Percentiles rank a stretch among this genome's conserved stretches.
phyloP scores from a whole-genome alignment of 2,888 invertebrate species.

The Noctuana brunneofusca region DNA sequence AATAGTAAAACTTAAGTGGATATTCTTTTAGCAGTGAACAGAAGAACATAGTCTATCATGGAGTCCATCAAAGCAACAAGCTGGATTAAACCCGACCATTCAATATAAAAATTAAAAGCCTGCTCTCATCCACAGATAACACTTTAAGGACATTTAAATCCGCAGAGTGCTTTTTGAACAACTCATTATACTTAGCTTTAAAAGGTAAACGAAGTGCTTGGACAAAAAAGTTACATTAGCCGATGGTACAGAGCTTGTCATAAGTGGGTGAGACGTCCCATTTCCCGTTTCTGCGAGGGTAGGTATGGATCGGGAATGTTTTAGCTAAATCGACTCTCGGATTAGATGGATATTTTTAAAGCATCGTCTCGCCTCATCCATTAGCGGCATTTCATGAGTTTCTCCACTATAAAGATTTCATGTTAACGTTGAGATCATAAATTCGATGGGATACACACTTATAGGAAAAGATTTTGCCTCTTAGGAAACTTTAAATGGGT shows the following conservation, averaged over 20 bases:
- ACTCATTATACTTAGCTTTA: background rate
- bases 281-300: slow-evolving; percentile 60
- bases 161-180: slow-evolving; percentile 3
- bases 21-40: too few species aligned
- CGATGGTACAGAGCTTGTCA: slow-evolving; percentile 47
- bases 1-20: too few species aligned
- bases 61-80: background rate
- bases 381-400: slow-evolving; percentile 70
- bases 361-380: slow-evolving; percentile 70
- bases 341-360: slow-evolving; percentile 75
- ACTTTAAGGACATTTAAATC: slow-evolving; percentile 7
- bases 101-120: background rate
- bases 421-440: slow-evolving; percentile 57
- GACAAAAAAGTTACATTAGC: slow-evolving; percentile 13
- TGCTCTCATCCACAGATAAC: background rate
- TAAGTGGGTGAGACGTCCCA: slow-evolving; percentile 64
- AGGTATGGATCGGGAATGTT: slow-evolving; percentile 64
- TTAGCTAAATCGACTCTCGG: slow-evolving; percentile 69
- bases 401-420: slow-evolving; percentile 56
- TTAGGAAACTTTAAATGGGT: background rate
- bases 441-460: slow-evolving; percentile 40
- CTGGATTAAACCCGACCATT: background rate
- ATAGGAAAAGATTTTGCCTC: slow-evolving; percentile 5
- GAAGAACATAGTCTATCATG: too few species aligned
- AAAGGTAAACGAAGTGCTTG: slow-evolving; percentile 5